These are phyloP conservation scores for Coptotermes formosanus DNA, from an alignment of 1,140 invertebrate species.

Conservation along the genomic window DNA sequence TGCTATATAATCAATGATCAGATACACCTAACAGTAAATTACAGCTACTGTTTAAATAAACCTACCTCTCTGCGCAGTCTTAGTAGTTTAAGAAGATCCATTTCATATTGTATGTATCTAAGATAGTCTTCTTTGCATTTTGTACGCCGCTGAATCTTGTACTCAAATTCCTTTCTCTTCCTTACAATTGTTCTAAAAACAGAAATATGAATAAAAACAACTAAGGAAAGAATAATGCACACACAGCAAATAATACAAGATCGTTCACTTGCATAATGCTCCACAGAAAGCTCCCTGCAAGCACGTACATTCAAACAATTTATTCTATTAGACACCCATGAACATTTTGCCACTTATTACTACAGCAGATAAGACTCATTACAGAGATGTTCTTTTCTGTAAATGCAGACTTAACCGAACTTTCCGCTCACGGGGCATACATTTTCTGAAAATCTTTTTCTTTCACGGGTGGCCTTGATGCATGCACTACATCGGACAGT, in stretches of 20 bases:
- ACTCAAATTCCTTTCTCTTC: slow-evolving; percentile 68
- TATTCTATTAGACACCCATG: not conserved
- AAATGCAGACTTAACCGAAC: too few species aligned
- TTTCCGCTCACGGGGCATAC: too few species aligned
- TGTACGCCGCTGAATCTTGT: slow-evolving; percentile 63
- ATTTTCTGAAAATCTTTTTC: too few species aligned
- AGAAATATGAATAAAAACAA: not conserved
- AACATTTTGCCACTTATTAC: not conserved
- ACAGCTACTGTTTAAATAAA: slow-evolving; percentile 8
- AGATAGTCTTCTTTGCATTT: slow-evolving; percentile 71
- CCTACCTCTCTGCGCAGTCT: slow-evolving; percentile 54
- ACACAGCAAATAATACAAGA: not conserved
- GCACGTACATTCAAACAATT: not conserved
- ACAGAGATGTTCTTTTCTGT: too few species aligned
- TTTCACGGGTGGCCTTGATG: too few species aligned
- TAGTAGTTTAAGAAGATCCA: slow-evolving; percentile 64
- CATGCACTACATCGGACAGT: too few species aligned
- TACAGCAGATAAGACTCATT: too few species aligned
- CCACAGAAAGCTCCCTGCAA: too few species aligned
- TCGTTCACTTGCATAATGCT: too few species aligned
- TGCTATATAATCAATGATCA: too few species aligned
- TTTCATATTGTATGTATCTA: slow-evolving; percentile 70
- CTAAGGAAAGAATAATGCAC: not conserved
- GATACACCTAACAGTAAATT: too few species aligned
- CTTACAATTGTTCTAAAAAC: slow-evolving; percentile 62